Evolutionary conservation across 2,113 vertebrate species (phyloP).

Genomic region (Pholis gunnellus): DNA sequence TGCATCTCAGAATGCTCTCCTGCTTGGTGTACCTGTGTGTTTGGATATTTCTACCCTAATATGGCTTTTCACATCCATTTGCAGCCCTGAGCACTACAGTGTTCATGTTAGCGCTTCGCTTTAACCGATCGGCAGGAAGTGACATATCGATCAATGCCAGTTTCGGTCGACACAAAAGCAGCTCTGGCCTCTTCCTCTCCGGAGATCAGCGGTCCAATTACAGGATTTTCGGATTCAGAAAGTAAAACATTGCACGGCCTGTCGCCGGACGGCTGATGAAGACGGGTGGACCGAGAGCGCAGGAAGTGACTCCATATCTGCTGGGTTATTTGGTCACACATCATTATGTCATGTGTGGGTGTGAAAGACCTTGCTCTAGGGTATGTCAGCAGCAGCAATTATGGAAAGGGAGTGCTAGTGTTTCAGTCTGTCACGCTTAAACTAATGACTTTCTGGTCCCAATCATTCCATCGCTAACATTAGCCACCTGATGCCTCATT

Average conservation of each 20-base stretch:
- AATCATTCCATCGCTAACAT: conserved; percentile 28
- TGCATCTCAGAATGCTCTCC: not conserved
- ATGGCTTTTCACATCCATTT: not conserved
- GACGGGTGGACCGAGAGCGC: not conserved
- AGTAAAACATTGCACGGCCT: not conserved
- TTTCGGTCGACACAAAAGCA: not conserved
- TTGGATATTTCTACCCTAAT: too few relatives aligned
- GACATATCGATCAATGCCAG: not conserved
- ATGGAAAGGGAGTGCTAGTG: not conserved
- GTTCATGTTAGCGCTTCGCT: not conserved
- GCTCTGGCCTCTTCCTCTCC: not conserved
- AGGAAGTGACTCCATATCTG: not conserved
- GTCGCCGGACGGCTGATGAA: not conserved
- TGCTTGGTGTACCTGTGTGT: not conserved
- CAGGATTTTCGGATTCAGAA: not conserved
- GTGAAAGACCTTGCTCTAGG: conserved; percentile 44
- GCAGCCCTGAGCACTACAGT: not conserved
- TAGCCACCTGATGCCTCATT: conserved; percentile 56
- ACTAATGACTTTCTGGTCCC: conserved; percentile 35
- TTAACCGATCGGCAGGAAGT: not conserved
- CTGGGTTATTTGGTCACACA: conserved; percentile 3
- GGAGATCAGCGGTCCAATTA: not conserved
- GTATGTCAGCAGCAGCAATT: conserved; percentile 50
- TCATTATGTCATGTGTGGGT: not conserved
- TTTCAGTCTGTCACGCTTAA: conserved; percentile 23